Base-by-base conservation (phyloP, 2,113 vertebrate genomes). In the Syngnathus floridae region DNA sequence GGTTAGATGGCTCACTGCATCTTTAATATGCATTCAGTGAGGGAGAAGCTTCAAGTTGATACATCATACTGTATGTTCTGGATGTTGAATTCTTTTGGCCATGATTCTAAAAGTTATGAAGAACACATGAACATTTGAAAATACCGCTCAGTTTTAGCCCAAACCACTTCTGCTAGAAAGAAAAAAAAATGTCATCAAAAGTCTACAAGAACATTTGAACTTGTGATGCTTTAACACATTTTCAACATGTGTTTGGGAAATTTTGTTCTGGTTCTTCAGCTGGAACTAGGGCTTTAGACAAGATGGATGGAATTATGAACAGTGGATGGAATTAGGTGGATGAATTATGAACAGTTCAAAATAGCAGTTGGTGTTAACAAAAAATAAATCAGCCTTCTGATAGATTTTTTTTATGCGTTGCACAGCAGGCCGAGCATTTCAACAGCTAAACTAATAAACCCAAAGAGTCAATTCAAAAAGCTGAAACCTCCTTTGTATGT, bases 11-110 rank as follows among this genome's bases (percentile, higher is more conserved):
- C 26, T 17, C 55, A 41, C 45, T 63, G 56, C 4, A 64, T 52
- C 40, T 60, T 69, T 73, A 67, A 74, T 65, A 72, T 73, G 73
- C 37, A 21, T 71, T 46, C 43, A 69, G 67, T 60, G 49, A 43
- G n/a, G 6, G 40, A 70, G 31, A 59, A 14, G 56, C 46, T 65
- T 67, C 41, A 48, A 56, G 13, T 56, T 31, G 31, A 54, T 26
- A 5, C 11, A 26, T 54, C 51, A 26, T 54, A 26, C n/a, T 1
- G 4, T 5, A 14, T 56, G 14, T 56, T 56, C 13, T 13, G 16
- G 26, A 26, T 26, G 26, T 26, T 26, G 26, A 26, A 2, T 26
- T 26, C n/a, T 26, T 26, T 26, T 26, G 26, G 1, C 26, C 26
- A 26, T 26, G 26, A 26, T 26, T 26, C 2, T 26, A 26, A 26